Conservation (phyloP, 2,888 invertebrate genomes). For the Cyrtodaria siliqua region DNA sequence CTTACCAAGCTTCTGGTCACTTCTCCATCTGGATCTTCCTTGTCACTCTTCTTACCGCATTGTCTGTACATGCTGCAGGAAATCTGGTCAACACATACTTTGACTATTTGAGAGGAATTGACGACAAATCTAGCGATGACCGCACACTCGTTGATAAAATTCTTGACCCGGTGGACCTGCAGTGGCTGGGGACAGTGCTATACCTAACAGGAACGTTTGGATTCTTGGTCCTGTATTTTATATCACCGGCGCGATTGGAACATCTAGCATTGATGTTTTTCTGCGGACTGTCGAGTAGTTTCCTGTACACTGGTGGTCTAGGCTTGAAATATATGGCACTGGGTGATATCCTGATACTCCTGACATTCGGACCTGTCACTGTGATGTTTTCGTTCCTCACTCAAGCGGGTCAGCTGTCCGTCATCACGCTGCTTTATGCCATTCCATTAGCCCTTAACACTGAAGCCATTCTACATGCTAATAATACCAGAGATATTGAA, state of each 20-base stretch:
- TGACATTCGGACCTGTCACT: slow-evolving; percentile 97
- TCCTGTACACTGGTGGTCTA: slow-evolving; percentile 98
- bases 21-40: slow-evolving; percentile 91
- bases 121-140: slow-evolving; percentile 93
- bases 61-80: slow-evolving; percentile 97
- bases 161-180: slow-evolving; percentile 93
- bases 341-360: slow-evolving; percentile 96
- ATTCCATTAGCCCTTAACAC: slow-evolving; percentile 97
- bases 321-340: slow-evolving; percentile 98
- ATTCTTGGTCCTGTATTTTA: slow-evolving; percentile 91
- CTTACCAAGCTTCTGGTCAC: slow-evolving; percentile 91
- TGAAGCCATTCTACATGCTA: slow-evolving; percentile 97
- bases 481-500: slow-evolving; percentile 96
- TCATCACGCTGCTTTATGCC: slow-evolving; percentile 96
- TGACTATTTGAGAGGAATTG: slow-evolving; percentile 97
- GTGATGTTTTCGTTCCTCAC: slow-evolving; percentile 97
- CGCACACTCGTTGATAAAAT: slow-evolving; percentile 97
- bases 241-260: slow-evolving; percentile 97
- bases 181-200: slow-evolving; percentile 94
- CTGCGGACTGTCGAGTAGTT: slow-evolving; percentile 97
- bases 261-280: slow-evolving; percentile 97
- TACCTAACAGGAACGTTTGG: slow-evolving; percentile 95
- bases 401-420: slow-evolving; percentile 95
- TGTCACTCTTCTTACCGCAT: slow-evolving; percentile 93
- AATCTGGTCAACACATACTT: slow-evolving; percentile 99